A percentile compares a stretch with the other conserved stretches of the same genome.
Conservation (phyloP, 2,797 vertebrate species). For the Meda fulgida region DNA sequence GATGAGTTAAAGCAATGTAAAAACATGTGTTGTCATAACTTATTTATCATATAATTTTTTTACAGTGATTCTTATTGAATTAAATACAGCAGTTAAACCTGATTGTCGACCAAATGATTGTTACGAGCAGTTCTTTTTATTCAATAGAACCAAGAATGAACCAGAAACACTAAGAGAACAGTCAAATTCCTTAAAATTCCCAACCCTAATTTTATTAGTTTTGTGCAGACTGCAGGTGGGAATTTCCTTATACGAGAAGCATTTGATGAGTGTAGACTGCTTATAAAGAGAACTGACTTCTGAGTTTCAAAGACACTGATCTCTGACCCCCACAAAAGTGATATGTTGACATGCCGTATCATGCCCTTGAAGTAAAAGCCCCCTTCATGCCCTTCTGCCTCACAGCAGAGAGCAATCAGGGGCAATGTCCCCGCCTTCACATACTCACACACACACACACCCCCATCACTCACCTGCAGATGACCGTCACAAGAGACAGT, state of each 20-base stretch:
- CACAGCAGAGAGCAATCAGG: slow-evolving; percentile 61
- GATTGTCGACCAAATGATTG: background rate
- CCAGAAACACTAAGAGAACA: background rate
- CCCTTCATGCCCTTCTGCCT: slow-evolving; percentile 50
- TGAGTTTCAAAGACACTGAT: slow-evolving; percentile 74
- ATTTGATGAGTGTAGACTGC: slow-evolving; percentile 42
- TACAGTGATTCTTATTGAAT: background rate
- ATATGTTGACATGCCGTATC: slow-evolving; percentile 70
- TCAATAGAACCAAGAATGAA: background rate
- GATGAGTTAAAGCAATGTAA: too few species aligned
- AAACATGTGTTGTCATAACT: too few species aligned
- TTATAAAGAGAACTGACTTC: slow-evolving; percentile 57
- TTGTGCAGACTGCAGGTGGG: background rate
- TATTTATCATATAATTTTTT: too few species aligned
- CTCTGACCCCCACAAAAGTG: slow-evolving; percentile 72
- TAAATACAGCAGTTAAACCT: background rate
- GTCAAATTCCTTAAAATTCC: background rate
- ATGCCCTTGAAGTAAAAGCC: slow-evolving; percentile 67
- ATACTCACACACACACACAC: slow-evolving; percentile 16
- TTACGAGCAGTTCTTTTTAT: background rate
- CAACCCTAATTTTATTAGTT: background rate
- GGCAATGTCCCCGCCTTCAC: slow-evolving; percentile 45
- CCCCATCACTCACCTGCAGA: slow-evolving; percentile 41
- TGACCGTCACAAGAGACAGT: slow-evolving; percentile 38
- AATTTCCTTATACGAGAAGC: slow-evolving; percentile 71